Base-by-base conservation (phyloP, 1,140 invertebrate species). In the Kradibia gibbosae region DNA sequence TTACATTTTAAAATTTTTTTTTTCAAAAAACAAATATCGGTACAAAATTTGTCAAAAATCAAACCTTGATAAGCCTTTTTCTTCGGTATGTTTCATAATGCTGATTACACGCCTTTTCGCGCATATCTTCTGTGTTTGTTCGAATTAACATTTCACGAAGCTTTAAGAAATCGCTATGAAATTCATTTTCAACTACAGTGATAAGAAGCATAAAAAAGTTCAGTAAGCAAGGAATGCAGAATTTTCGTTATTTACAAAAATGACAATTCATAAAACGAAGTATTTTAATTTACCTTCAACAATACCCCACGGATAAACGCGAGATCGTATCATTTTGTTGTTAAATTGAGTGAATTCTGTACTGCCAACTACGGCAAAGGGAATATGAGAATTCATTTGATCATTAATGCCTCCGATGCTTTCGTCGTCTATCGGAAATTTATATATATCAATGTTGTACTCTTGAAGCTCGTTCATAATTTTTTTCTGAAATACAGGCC, bases 241-340 rank as follows among this genome's bases (percentile, higher is more conserved):
- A n/a, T n/a, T n/a, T n/a, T n/a, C n/a, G n/a, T n/a, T 67, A 13
- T 42, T 72, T 36, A 60, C 42, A 50, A 67, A 65, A 72, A 72
- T 45, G 45, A 45, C n/a, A 45, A 45, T 45, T 10, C 42, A 25
- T n/a, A 42, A 70, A 25, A 45, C n/a, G 0, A n/a, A 22, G 17
- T 39, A 50, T 3, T 31, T 50, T 3, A 67, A 13, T 25, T 76
- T 91, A 97, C 96, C 96, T 94, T 99, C 98, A 13, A 99, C 99
- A 7, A 98, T 99, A 65, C 99, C 99, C 99, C 99, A 99, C 20
- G 99, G 99, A 93, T 99, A 99, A 90, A 99, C 98, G 20, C 99
- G 92, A 0, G 98, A 98, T 80, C 98, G 93, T 84, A 98, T 95
- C 91, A 97, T 97, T 92, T 99, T 99, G 88, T 97, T 98, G 50